phyloP scores from a whole-genome alignment of 2,113 vertebrate species.

The Esox niger region DNA sequence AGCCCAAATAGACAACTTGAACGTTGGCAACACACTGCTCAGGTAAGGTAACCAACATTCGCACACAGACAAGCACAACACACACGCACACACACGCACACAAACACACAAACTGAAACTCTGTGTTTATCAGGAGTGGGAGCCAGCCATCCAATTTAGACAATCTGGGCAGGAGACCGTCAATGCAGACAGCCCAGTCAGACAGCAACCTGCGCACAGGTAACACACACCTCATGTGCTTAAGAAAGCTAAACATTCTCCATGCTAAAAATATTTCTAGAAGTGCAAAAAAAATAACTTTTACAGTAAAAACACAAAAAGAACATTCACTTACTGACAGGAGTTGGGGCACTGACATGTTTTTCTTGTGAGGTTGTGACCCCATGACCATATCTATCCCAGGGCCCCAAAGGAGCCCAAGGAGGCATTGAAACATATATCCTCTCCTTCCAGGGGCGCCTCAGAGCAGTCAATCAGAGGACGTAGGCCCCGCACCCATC shows the following conservation, averaged over 20 bases:
- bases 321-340: too few species aligned
- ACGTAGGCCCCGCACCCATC: conserved; percentile 43
- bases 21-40: conserved; percentile 34
- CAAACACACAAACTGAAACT: conserved; percentile 34
- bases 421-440: not conserved
- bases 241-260: too few species aligned
- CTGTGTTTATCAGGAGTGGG: conserved; percentile 64
- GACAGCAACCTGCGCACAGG: conserved; percentile 74
- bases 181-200: conserved; percentile 75
- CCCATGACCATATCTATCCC: too few species aligned
- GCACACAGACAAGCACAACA: not conserved
- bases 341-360: too few species aligned
- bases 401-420: too few species aligned
- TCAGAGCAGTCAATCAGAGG: conserved; percentile 38
- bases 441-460: conserved; percentile 48
- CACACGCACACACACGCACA: conserved; percentile 2
- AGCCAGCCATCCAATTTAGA: conserved; percentile 84
- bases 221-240: too few species aligned
- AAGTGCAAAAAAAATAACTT: too few species aligned
- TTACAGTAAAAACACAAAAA: too few species aligned
- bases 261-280: too few species aligned
- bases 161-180: conserved; percentile 67
- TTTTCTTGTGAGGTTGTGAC: too few species aligned
- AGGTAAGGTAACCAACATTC: conserved; percentile 18
- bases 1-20: conserved; percentile 26